Base-by-base conservation (phyloP, 2,113 vertebrate genomes). In the Sturnus vulgaris region DNA sequence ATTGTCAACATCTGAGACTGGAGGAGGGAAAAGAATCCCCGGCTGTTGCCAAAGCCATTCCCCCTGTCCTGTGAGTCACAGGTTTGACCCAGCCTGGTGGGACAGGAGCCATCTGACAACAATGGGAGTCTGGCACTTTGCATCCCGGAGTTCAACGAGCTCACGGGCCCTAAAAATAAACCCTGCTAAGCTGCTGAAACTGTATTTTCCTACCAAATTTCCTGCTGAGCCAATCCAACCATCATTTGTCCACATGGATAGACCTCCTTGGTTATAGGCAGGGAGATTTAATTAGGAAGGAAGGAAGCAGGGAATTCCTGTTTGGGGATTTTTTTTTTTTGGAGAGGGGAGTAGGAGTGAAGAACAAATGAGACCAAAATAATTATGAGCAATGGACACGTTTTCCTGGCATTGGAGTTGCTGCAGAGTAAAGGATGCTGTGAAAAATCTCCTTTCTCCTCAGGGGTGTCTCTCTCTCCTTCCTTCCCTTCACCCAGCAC, bases 251-350 rank as follows among this genome's bases (percentile, higher is more conserved):
- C 50, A 47, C 91, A 64, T 19, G 81, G 91, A 94, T 71, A 89
- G 69, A 81, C 71, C 76, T 95, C 72, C 83, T 72, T 30, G 39
- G 42, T 78, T 82, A 75, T 25, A 82, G 93, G 60, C 91, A 70
- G 77, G 42, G 68, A 96, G 66, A 86, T 95, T 96, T 97, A 97
- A 97, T 96, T 97, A 95, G 91, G 46, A 94, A 95, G 91, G 82
- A 79, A 97, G 96, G 95, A 97, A 97, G 93, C 69, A 73, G 91
- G 95, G 93, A 97, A 98, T 97, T 97, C 97, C 96, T 97, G 96
- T 93, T 79, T 25, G 50, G 39, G 5, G 5, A 17, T 23, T 50
- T 46, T 30, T 53, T 30, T 30, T 28, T 61, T 35, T 44, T 53
- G 8, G 19, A 39, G 24, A 9, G 6, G n/a, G 25, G 50, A 71